These are phyloP conservation scores for Proterorhinus semilunaris DNA, from an alignment of 2,113 vertebrate genomes.

Conservation along the genomic window DNA sequence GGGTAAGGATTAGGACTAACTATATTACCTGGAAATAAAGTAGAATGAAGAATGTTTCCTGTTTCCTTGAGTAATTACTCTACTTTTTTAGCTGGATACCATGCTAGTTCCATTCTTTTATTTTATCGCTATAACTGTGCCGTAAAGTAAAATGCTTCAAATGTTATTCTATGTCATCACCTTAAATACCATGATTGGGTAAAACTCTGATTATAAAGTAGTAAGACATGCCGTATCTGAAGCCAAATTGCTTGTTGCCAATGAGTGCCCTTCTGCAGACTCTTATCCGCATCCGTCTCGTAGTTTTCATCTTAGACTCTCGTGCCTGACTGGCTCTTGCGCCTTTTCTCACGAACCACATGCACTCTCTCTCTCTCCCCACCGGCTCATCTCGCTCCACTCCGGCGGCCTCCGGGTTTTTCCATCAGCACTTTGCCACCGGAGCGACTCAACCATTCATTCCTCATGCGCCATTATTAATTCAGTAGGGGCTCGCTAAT, in stretches of 20 bases:
- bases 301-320: conserved; percentile 9
- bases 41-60: no score
- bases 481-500: conserved; percentile 20
- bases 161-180: no score
- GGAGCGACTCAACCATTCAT: conserved; percentile 35
- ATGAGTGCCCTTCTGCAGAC: conserved; percentile 35
- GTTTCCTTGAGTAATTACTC: no score
- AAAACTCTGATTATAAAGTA: background rate
- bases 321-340: conserved; percentile 9
- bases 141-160: no score
- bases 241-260: conserved; percentile 48
- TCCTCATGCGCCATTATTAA: conserved; percentile 32
- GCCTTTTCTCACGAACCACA: conserved; percentile 9
- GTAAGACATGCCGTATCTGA: conserved; percentile 29
- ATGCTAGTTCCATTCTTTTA: no score
- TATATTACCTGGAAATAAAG: no score
- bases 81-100: no score
- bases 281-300: conserved; percentile 23
- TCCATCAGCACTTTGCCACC: conserved; percentile 33
- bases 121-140: no score
- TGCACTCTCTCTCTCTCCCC: conserved; percentile 18
- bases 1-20: no score
- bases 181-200: no score
- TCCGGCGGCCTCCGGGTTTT: conserved; percentile 18
- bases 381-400: background rate